phyloP scores from a whole-genome alignment of 2,888 invertebrate species.

The Schizotus pectinicornis region DNA sequence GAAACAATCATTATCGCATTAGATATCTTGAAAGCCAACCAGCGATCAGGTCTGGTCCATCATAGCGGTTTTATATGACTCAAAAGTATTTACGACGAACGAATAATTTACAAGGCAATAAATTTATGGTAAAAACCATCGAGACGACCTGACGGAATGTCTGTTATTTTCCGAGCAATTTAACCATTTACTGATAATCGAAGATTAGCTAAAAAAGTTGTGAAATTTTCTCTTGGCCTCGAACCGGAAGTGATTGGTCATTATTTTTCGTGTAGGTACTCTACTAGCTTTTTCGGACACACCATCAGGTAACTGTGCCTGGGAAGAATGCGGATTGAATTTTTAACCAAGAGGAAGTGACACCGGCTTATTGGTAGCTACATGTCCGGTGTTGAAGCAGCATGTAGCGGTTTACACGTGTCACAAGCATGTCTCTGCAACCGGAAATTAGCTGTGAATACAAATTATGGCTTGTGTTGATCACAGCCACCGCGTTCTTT shows the following conservation, averaged over 20 bases:
- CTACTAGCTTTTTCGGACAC: not conserved
- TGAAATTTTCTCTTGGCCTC: not conserved
- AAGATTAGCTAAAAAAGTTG: too few relatives aligned
- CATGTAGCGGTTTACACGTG: constrained; percentile 40
- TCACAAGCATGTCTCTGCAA: constrained; percentile 37
- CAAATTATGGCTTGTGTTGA: constrained; percentile 36
- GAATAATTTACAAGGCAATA: not conserved
- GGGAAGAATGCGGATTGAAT: constrained; percentile 14
- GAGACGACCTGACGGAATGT: not conserved
- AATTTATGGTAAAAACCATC: not conserved
- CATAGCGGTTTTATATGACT: not conserved
- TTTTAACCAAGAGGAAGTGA: constrained; percentile 32
- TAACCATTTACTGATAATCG: too few relatives aligned
- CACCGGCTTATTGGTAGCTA: constrained; percentile 19
- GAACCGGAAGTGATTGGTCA: not conserved
- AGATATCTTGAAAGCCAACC: not conserved
- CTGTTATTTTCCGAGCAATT: too few relatives aligned
- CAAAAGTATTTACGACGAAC: not conserved
- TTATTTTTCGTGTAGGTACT: not conserved
- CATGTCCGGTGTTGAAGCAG: constrained; percentile 38
- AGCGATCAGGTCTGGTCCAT: not conserved
- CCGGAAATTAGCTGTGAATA: constrained; percentile 44
- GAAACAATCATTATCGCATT: constrained; percentile 1
- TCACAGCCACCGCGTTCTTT: too few relatives aligned
- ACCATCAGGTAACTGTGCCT: constrained; percentile 7